A percentile compares a stretch with the other conserved stretches of the same genome.
These are phyloP conservation scores for Todus mexicanus DNA, from an alignment of 2,797 vertebrate genomes.

Conservation along the genomic window DNA sequence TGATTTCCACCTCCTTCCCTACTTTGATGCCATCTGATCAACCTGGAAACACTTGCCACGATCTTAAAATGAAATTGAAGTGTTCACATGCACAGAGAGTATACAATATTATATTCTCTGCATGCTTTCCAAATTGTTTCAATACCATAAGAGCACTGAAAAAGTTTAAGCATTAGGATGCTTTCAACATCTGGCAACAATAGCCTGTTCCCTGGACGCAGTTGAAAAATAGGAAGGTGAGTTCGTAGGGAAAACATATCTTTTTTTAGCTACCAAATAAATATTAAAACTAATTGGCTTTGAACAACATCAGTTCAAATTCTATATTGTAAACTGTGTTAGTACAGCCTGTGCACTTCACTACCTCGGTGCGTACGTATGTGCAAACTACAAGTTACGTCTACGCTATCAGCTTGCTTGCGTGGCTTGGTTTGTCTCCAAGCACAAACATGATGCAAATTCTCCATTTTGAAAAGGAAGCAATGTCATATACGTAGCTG, in stretches of 20 bases:
- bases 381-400: neutral
- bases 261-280: neutral
- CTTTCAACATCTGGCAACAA: neutral
- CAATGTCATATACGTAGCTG: neutral
- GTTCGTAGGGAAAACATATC: neutral
- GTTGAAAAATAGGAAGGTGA: neutral
- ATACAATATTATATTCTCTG: neutral
- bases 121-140: neutral
- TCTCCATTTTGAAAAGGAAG: neutral
- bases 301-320: neutral
- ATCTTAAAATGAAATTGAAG: neutral
- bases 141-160: neutral
- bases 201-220: neutral
- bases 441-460: neutral
- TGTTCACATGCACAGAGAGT: neutral
- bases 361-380: neutral
- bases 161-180: neutral
- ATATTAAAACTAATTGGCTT: neutral
- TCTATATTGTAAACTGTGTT: neutral
- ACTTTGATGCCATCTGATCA: neutral
- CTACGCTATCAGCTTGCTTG: neutral
- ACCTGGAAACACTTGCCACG: neutral
- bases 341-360: neutral
- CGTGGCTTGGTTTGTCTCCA: neutral
- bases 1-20: neutral